Conservation (phyloP, 2,113 vertebrate species). For the Oreochromis niloticus region DNA sequence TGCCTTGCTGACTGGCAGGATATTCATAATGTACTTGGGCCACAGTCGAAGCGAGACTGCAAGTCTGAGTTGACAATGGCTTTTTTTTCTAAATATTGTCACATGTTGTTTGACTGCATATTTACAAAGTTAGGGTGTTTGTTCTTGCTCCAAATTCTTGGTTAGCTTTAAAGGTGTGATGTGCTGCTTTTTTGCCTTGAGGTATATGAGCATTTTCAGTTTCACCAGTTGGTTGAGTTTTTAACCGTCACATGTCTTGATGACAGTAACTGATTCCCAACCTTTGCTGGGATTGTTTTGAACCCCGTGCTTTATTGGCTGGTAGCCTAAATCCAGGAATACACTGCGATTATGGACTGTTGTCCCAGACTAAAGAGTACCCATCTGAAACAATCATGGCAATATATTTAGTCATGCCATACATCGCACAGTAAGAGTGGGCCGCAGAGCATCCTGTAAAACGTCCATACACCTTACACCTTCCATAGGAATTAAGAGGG, state of each 20-base stretch:
- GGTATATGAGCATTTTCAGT: not conserved
- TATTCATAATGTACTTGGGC: constrained; percentile 22
- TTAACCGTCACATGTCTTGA: not conserved
- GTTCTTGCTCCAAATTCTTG: not conserved
- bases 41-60: not conserved
- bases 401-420: not conserved
- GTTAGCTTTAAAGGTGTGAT: not conserved
- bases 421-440: not conserved
- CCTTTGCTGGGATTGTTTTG: not conserved
- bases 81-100: not conserved
- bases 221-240: not conserved
- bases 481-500: not conserved
- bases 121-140: not conserved
- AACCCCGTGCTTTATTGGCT: not conserved
- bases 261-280: not conserved
- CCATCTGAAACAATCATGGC: not conserved
- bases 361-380: not conserved
- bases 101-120: not conserved
- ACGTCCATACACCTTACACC: fast-evolving
- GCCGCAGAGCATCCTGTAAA: not conserved
- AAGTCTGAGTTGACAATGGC: not conserved
- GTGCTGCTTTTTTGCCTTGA: not conserved
- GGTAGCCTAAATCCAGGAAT: not conserved
- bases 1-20: constrained; percentile 45
- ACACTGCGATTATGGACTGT: not conserved